Conservation (phyloP, 23 tunicate genomes). For the Trididemnum miniatum region DNA sequence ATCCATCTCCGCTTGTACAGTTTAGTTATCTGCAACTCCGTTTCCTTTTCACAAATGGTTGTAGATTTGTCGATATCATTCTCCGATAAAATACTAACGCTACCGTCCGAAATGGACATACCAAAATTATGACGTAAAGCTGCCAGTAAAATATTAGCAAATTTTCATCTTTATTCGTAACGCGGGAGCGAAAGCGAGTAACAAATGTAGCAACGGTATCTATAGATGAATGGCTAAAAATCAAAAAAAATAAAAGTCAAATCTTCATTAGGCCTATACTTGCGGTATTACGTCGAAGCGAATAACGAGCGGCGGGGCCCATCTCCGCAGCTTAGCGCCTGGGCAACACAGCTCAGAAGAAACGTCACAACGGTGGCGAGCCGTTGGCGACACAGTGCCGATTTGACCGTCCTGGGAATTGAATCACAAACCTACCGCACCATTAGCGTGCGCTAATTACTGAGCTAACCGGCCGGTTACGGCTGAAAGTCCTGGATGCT, state of each 20-base stretch:
- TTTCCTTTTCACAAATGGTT: no score
- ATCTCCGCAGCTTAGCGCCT: not conserved
- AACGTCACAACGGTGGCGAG: not conserved
- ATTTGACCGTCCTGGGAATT: not conserved
- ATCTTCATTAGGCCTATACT: not conserved
- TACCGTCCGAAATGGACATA: no score
- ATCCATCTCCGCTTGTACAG: conserved; percentile 4
- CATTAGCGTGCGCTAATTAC: not conserved
- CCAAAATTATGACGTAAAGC: no score
- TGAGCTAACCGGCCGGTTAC: not conserved
- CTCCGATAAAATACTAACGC: no score
- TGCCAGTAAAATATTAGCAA: no score
- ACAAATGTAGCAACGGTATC: no score
- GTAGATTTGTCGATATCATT: no score
- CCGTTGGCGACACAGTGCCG: not conserved
- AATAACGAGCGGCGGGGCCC: not conserved
- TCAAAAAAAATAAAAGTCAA: not conserved
- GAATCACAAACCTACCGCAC: not conserved
- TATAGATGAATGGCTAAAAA: no score
- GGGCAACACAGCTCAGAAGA: not conserved
- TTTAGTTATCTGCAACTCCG: no score
- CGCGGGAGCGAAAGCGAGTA: no score
- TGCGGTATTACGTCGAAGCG: not conserved
- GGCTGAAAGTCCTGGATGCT: no score
- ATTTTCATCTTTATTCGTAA: no score